Evolutionary conservation across 2,113 vertebrate species (phyloP), one percentile per base, ranked within the genome.

Genomic region (Osmerus eperlanus): DNA sequence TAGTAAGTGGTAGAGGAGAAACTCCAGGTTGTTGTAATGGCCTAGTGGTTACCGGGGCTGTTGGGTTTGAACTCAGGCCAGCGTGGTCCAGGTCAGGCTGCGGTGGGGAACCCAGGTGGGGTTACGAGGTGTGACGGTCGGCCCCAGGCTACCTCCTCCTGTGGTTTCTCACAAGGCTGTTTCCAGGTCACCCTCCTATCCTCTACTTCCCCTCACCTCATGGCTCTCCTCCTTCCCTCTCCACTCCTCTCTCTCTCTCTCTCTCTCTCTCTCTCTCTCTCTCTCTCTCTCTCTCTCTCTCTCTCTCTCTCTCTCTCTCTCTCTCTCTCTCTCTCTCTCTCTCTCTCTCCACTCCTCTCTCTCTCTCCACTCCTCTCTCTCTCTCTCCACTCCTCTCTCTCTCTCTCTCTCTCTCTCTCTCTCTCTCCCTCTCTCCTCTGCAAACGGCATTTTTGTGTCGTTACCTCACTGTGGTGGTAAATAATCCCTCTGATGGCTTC

Each of bases 401-500:
- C n/a, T 51, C 47, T 66, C 36, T 21, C 65, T 3, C 18, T 66
- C 36, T 19, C 65, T 66, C 7, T 70, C 56, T 61, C 21, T 68
- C 55, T 69, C 25, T 59, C 54, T 41, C n/a, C 21, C 55, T 47
- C 55, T 32, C 53, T 19, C 25, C 47, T 83, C 86, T 75, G 65
- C 66, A 74, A 87, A 78, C 84, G 21, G 84, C 89, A 92, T 92
- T 90, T 92, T 92, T 92, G 75, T 79, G 86, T 83, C 72, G 78
- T 91, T 93, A 89, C 85, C 85, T 93, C 91, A 92, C 77, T 63
- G 77, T 66, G 83, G 86, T 88, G 82, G 87, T 91, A 89, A 90
- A 91, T 90, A 90, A 89, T 90, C 84, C 77, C 65, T 70, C 65
- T 91, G 89, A 93, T 91, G 82, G 80, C 82, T 93, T 91, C 91